phyloP scores from a whole-genome alignment of 2,888 invertebrate genomes.

The Rhingia campestris region DNA sequence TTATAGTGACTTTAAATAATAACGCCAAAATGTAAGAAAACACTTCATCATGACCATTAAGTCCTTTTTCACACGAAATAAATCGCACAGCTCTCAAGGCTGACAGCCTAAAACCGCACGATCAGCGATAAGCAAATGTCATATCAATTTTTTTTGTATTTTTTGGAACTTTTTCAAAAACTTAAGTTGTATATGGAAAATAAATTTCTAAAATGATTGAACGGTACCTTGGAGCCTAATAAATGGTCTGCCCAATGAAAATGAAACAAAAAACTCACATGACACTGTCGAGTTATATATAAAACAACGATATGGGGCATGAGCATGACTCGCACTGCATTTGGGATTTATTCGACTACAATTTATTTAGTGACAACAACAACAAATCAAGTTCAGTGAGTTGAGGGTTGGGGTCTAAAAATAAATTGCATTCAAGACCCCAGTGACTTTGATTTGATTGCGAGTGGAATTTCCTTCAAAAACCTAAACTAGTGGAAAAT shows the following conservation, averaged over 20 bases:
- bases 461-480: neutral
- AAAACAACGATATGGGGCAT: neutral
- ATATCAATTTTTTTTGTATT: neutral
- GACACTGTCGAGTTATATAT: neutral
- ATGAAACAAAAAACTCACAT: neutral
- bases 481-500: conserved; percentile 1
- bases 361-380: neutral
- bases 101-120: conserved; percentile 22
- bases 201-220: conserved; percentile 15
- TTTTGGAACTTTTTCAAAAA: neutral
- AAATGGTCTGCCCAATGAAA: neutral
- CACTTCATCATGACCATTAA: conserved; percentile 12
- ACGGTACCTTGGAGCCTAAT: conserved; percentile 29
- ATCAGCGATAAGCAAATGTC: conserved; percentile 10
- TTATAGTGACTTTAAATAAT: conserved; percentile 4
- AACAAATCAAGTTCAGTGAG: conserved; percentile 29
- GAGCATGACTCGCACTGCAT: conserved; percentile 25
- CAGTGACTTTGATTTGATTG: conserved; percentile 4
- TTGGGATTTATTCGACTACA: neutral
- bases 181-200: neutral
- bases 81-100: neutral
- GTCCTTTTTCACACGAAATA: conserved; percentile 10
- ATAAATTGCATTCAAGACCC: conserved; percentile 21
- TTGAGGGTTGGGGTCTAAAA: conserved; percentile 22
- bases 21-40: conserved; percentile 5